These are phyloP conservation scores for Eurypyga helias DNA, from an alignment of 2,113 vertebrate genomes.

Conservation along the genomic window DNA sequence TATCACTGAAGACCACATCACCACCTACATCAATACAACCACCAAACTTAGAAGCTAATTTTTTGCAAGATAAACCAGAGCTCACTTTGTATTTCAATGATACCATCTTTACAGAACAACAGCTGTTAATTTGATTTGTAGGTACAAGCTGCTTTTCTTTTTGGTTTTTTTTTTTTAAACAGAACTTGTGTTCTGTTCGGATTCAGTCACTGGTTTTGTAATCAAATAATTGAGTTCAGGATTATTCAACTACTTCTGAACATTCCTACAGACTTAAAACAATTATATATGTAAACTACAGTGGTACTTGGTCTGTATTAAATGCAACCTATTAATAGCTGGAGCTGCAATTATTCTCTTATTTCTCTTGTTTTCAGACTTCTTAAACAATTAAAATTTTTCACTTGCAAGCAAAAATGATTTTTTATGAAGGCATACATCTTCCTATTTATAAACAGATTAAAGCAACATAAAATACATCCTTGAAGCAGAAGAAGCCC, in stretches of 20 bases:
- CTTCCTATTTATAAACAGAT: not conserved
- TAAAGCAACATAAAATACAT: not conserved
- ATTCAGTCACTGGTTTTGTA: not conserved
- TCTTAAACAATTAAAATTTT: not conserved
- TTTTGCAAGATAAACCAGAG: not conserved
- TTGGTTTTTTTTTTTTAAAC: not conserved
- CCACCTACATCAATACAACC: not conserved
- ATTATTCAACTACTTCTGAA: not conserved
- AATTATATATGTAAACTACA: not conserved
- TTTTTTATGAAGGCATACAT: not conserved
- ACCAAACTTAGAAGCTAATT: not conserved
- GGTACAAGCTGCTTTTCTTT: too few species aligned
- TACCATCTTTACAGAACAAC: not conserved
- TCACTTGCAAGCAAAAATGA: not conserved
- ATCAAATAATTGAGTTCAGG: not conserved
- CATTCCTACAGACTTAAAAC: not conserved
- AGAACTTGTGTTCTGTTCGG: not conserved
- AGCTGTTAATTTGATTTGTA: not conserved
- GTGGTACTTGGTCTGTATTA: not conserved
- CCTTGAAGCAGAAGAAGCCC: not conserved
- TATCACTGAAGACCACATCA: not conserved
- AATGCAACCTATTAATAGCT: not conserved
- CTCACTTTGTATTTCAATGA: not conserved
- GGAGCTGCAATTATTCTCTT: not conserved
- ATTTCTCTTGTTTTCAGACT: not conserved